Base-by-base conservation (phyloP, 2,888 invertebrate species). In the Poecilus cupreus region DNA sequence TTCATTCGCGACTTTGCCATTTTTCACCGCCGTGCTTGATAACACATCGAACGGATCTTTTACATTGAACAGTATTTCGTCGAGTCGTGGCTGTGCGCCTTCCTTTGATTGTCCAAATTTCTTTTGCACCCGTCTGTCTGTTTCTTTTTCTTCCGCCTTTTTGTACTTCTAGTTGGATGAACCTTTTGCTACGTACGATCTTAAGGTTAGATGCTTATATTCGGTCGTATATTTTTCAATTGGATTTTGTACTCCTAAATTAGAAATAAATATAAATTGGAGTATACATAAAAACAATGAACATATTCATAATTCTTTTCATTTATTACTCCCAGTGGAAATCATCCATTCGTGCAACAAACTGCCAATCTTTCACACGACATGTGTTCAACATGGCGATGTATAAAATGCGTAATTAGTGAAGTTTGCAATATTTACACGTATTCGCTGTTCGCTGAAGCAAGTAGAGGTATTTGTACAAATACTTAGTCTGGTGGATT, bases 1-100 rank as follows among this genome's bases (percentile, higher is more conserved):
- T 79, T 79, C 54, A 79, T 79, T 70, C 70, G 64, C 64, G 64
- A 64, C 43, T 75, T 32, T 39, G 57, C 78, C 78, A 78, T 78
- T 78, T 78, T 78, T 78, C 78, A 78, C 60, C 51, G 64, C 1
- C 26, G 43, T 43, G 43, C 13, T 51, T 75, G 75, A 51, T 75
- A 75, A 32, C 46, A 26, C 75, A 78, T 43, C 43, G 43, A 43
- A 72, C 46, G 22, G 72, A 72, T 72, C 72, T 72, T 22, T 72
- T 72, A 43, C 72, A 72, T 43, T 20, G 32, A 26, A 46, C 24
- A 22, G 43, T 57, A 43, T 43, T n/a, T 43, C 43, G n/a, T n/a
- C n/a, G n/a, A n/a, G n/a, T n/a, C n/a, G 37, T 24, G 49, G 5
- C 74, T 22, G 24, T 49, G 74, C 26, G 46, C 49, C 24, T 70